Conservation (phyloP, 2,888 invertebrate genomes). For the Ptilodon capucinus region DNA sequence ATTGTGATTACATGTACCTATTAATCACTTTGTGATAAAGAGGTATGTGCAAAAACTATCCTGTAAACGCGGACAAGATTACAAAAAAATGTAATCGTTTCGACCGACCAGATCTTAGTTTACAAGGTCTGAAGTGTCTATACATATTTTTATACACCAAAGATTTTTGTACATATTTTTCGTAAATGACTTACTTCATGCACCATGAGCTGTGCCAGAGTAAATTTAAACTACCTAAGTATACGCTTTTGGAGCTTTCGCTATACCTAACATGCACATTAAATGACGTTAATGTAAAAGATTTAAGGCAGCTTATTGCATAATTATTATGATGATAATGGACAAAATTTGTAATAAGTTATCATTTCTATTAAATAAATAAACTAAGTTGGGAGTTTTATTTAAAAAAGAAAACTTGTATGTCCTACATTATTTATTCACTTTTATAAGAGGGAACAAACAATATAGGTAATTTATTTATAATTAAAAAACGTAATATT, state of each 20-base stretch:
- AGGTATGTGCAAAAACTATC: constrained; percentile 68
- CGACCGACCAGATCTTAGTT: constrained; percentile 79
- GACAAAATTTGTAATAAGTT: constrained; percentile 60
- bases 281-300: constrained; percentile 54
- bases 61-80: constrained; percentile 79
- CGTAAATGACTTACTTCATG: constrained; percentile 47
- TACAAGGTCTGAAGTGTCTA: constrained; percentile 76
- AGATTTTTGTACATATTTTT: constrained; percentile 76
- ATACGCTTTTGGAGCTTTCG: constrained; percentile 73
- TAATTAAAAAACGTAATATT: not conserved
- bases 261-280: constrained; percentile 61
- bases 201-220: constrained; percentile 62
- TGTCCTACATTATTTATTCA: constrained; percentile 6
- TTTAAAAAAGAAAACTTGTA: constrained; percentile 31
- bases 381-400: constrained; percentile 42
- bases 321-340: constrained; percentile 59
- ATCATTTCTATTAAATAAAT: constrained; percentile 74
- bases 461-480: not conserved
- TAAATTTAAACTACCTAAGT: constrained; percentile 55
- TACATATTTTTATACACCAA: constrained; percentile 76
- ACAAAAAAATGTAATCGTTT: constrained; percentile 72
- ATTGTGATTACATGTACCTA: constrained; percentile 70
- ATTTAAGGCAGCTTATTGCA: constrained; percentile 74
- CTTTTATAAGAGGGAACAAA: constrained; percentile 1
- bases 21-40: constrained; percentile 54